Evolutionary conservation across 2,113 vertebrate species (phyloP).

Genomic region (Apaloderma vittatum): DNA sequence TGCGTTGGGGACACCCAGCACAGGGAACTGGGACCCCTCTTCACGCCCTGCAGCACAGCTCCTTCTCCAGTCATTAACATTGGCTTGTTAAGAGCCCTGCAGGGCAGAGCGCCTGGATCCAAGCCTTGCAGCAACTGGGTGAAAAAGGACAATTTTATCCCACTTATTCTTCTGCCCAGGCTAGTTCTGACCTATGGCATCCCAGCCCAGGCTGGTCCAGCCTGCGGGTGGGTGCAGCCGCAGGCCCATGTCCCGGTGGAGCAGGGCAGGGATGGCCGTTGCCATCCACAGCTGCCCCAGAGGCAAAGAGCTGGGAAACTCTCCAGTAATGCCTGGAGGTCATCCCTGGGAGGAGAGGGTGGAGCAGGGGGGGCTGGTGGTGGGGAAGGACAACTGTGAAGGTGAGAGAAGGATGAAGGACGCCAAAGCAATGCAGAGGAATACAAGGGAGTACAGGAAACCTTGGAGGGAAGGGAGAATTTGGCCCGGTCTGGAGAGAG

Average conservation of each 20-base stretch:
- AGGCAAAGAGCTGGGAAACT: neutral
- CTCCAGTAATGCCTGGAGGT: accelerated
- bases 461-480: neutral
- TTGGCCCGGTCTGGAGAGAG: neutral
- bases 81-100: neutral
- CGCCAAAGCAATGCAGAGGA: neutral
- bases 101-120: neutral
- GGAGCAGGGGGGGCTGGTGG: neutral
- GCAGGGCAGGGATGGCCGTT: neutral
- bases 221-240: neutral
- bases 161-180: neutral
- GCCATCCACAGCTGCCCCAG: too few species aligned
- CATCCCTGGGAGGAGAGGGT: neutral
- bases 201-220: accelerated
- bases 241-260: neutral
- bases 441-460: neutral
- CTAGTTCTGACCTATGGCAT: neutral
- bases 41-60: neutral
- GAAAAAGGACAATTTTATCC: neutral
- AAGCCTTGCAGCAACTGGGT: neutral
- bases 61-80: neutral
- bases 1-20: neutral
- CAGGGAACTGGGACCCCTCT: neutral
- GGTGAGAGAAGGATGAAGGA: neutral
- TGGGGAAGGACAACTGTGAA: neutral